Conservation (phyloP, 2,113 vertebrate genomes). For the Phrynosoma platyrhinos region DNA sequence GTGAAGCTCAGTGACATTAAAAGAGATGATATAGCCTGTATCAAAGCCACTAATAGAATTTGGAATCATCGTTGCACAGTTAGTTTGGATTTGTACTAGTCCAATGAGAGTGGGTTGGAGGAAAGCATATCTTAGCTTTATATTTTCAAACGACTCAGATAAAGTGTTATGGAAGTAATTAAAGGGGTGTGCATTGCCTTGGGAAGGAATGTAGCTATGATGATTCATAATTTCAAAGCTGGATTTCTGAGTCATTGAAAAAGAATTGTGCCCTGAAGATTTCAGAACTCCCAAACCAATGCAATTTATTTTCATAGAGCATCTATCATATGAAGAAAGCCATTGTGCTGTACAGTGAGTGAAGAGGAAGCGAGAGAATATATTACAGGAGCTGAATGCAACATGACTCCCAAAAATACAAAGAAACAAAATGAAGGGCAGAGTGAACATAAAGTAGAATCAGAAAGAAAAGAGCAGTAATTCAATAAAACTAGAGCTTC, state of each 20-base stretch:
- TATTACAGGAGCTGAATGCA: slow-evolving; percentile 18
- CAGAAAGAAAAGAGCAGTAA: slow-evolving; percentile 25
- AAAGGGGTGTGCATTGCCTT: background rate
- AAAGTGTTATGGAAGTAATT: slow-evolving; percentile 24
- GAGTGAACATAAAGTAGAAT: slow-evolving; percentile 3
- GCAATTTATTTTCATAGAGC: slow-evolving; percentile 26
- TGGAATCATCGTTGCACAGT: background rate
- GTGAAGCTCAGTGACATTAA: background rate
- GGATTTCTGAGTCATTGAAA: slow-evolving; percentile 36
- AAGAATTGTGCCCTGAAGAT: slow-evolving; percentile 26
- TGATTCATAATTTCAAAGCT: background rate
- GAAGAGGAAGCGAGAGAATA: slow-evolving; percentile 21
- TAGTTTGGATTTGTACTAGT: slow-evolving; percentile 26
- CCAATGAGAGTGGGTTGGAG: background rate
- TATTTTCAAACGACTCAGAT: slow-evolving; percentile 17
- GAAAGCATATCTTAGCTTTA: background rate
- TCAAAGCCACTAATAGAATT: background rate
- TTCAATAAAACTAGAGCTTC: background rate
- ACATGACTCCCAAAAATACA: background rate
- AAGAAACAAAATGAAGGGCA: slow-evolving; percentile 19
- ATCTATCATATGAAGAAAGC: background rate
- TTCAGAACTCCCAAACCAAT: slow-evolving; percentile 14
- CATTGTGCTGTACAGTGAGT: background rate
- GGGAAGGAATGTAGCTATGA: slow-evolving; percentile 2
- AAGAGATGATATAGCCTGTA: background rate